Conservation (phyloP, 2,113 vertebrate species). For the Setophaga kirtlandii region DNA sequence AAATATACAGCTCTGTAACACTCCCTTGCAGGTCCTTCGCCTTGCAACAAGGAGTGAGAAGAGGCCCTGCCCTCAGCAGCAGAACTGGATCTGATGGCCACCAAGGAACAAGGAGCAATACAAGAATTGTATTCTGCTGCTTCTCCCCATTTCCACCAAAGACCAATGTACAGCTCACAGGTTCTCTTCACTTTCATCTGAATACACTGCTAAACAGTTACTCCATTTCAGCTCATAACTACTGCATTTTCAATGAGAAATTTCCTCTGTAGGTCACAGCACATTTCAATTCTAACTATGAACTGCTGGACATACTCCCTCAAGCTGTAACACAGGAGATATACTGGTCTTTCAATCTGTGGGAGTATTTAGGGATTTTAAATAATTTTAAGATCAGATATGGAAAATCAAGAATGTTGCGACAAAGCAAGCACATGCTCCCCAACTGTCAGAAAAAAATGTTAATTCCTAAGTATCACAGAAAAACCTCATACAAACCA, state of each 20-base stretch:
- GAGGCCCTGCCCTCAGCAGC: neutral
- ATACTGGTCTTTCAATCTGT: neutral
- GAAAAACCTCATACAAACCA: neutral
- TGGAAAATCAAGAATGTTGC: neutral
- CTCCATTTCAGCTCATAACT: neutral
- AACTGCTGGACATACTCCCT: neutral
- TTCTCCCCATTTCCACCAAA: neutral
- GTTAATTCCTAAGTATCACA: neutral
- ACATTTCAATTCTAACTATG: neutral
- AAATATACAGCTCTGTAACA: neutral
- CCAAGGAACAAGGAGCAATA: neutral
- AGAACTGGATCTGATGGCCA: neutral
- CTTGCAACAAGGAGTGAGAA: neutral
- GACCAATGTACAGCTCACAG: neutral
- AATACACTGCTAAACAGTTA: neutral
- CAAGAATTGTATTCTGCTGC: neutral
- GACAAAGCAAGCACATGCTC: neutral
- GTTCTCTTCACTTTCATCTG: neutral
- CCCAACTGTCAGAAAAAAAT: neutral
- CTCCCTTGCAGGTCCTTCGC: neutral
- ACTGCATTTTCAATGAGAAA: neutral
- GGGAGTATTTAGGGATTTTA: neutral
- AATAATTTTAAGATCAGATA: neutral
- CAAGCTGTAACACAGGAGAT: neutral
- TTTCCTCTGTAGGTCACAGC: neutral